Base-by-base conservation (phyloP, 23 tunicate species). In the Clavelina lepadiformis region DNA sequence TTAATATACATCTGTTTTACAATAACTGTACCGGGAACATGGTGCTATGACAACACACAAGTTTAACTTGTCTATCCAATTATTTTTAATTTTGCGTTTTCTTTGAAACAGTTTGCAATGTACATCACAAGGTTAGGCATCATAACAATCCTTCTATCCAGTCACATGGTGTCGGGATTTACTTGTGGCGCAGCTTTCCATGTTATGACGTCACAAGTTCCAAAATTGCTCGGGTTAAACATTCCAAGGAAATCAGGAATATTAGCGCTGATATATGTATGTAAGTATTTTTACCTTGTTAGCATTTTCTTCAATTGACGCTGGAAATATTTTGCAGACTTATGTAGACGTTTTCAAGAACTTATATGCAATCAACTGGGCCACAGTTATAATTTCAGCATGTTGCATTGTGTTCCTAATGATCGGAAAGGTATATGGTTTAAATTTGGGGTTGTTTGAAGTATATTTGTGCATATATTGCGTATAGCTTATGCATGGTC, bases 101-200 rank as follows among this genome's bases (percentile, higher is more conserved):
- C n/a, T n/a, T n/a, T n/a, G n/a, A n/a, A n/a, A 11, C 62, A 89
- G 97, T 46, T 89, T 13, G 66, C 55, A 4, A 81, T 89, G 88
- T 81, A 76, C 31, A 31, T 89, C 25, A 60, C 81, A 26, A 79
- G 74, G 1, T 80, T 89, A 33, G 97, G 97, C 1, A 58, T 89
- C 67, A 53, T 89, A 38, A 81, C 89, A 1, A 65, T 81, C 34
- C 81, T 81, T 37, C 45, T 89, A 26, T 89, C 97, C 30, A 70
- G 69, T 25, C 78, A 74, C 65, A 69, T 89, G 82, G 62, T 89
- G 32, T 75, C 88, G 7, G 96, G 88, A 0, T 88, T 83, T 62
- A 88, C 96, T 19, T 88, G 96, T 59, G 96, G 96, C 0, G 96
- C 88, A 1, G 88, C 88, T 1, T 74, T 80, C 34, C 89, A 81